Conservation (phyloP, 2,888 invertebrate species). For the Zaprionus bogoriensis region DNA sequence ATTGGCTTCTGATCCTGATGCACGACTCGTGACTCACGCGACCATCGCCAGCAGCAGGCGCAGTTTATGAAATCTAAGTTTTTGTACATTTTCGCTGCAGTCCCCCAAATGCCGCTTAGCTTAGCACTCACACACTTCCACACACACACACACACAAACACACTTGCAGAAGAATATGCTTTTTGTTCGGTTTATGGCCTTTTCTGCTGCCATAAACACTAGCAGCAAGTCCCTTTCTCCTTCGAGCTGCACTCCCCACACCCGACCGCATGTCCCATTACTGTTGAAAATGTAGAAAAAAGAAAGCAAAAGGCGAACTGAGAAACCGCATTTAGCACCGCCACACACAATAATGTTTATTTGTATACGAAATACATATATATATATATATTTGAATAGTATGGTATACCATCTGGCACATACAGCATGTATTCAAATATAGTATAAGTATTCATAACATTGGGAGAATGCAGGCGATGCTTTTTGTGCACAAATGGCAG, state of each 20-base stretch:
- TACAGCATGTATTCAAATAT: conserved; percentile 18
- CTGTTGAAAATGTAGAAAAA: conserved; percentile 30
- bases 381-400: conserved; percentile 23
- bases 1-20: not conserved
- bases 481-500: conserved; percentile 65
- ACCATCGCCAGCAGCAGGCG: conserved; percentile 43
- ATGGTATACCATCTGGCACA: conserved; percentile 13
- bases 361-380: conserved; percentile 47
- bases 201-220: conserved; percentile 71
- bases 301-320: conserved; percentile 33
- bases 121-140: conserved; percentile 25
- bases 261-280: conserved; percentile 30
- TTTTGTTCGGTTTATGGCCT: conserved; percentile 75
- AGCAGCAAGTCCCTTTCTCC: conserved; percentile 13
- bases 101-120: conserved; percentile 66
- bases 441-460: conserved; percentile 55
- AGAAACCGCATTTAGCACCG: conserved; percentile 62
- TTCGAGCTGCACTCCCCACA: conserved; percentile 4
- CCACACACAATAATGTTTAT: conserved; percentile 52
- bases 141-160: conserved; percentile 9
- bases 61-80: conserved; percentile 61
- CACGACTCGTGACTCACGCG: conserved; percentile 40
- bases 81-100: conserved; percentile 60
- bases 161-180: conserved; percentile 50
- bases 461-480: conserved; percentile 35